Percentiles rank a stretch among this genome's conserved stretches.
Conservation (phyloP, 2,113 vertebrate species). For the Coturnix japonica region DNA sequence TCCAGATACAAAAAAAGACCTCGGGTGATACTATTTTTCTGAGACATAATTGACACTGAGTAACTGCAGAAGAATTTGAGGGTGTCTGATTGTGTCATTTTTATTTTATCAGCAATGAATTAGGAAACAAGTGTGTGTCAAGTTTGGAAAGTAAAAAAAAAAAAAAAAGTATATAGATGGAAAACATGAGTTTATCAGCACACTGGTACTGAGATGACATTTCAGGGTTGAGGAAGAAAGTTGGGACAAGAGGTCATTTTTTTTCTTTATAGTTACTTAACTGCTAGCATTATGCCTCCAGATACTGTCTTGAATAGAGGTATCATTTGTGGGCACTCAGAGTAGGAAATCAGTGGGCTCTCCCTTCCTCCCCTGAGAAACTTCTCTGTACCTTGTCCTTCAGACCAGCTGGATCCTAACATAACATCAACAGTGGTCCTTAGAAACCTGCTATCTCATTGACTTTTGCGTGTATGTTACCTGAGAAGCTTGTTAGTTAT, state of each 20-base stretch:
- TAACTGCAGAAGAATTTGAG: not conserved
- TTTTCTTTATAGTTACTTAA: not conserved
- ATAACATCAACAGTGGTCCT: not conserved
- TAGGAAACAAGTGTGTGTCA: not conserved
- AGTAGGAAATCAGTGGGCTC: not conserved
- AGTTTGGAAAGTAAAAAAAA: not conserved
- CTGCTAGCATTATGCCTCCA: not conserved
- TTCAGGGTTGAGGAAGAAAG: not conserved
- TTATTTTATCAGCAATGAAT: not conserved
- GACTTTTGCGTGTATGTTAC: not conserved
- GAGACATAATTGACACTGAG: not conserved
- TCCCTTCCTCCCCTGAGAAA: not conserved
- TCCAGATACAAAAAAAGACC: not conserved
- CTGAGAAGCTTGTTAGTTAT: not conserved
- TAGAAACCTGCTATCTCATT: not conserved
- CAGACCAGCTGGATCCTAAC: not conserved
- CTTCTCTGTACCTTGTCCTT: not conserved
- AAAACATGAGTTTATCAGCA: not conserved
- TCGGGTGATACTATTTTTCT: not conserved
- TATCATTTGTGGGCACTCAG: not conserved
- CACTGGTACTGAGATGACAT: not conserved
- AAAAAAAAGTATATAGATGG: not conserved
- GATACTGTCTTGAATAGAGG: not conserved
- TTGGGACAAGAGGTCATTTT: not conserved
- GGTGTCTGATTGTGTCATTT: not conserved